Percentiles rank a stretch among this genome's conserved stretches.
phyloP scores from a whole-genome alignment of 2,113 vertebrate genomes.

The Epinephelus lanceolatus region DNA sequence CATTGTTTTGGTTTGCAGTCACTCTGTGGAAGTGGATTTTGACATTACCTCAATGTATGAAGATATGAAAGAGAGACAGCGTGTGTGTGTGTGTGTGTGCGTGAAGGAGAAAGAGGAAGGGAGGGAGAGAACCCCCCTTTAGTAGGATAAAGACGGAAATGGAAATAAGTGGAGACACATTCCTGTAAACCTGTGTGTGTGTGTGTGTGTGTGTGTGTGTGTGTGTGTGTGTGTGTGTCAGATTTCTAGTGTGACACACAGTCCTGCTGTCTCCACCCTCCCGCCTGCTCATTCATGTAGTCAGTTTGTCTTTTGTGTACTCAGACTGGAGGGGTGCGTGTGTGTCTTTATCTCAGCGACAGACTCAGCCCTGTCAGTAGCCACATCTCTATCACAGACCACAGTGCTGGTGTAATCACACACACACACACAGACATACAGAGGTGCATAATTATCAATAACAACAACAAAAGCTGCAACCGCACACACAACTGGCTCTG shows the following conservation, averaged over 20 bases:
- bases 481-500: constrained; percentile 58
- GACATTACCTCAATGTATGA: constrained; percentile 68
- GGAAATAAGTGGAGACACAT: constrained; percentile 74
- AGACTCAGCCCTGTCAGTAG: constrained; percentile 39
- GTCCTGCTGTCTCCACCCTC: constrained; percentile 62
- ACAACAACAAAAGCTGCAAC: constrained; percentile 31
- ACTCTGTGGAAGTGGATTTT: constrained; percentile 75
- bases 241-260: constrained; percentile 54
- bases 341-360: constrained; percentile 40
- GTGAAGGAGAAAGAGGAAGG: constrained; percentile 45
- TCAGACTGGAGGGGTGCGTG: constrained; percentile 26
- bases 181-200: constrained; percentile 43
- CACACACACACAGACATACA: neutral
- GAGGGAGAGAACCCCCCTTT: constrained; percentile 20
- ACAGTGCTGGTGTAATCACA: constrained; percentile 16
- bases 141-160: constrained; percentile 63
- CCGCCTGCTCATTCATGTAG: constrained; percentile 72
- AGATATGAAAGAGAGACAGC: constrained; percentile 44
- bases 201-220: constrained; percentile 38
- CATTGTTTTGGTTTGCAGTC: constrained; percentile 76
- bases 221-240: constrained; percentile 43
- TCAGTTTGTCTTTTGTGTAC: constrained; percentile 62
- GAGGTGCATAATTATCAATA: constrained; percentile 59
- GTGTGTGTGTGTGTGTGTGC: neutral
- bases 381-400: constrained; percentile 51